phyloP scores from a whole-genome alignment of 2,797 vertebrate species.

The Anguilla marmorata region DNA sequence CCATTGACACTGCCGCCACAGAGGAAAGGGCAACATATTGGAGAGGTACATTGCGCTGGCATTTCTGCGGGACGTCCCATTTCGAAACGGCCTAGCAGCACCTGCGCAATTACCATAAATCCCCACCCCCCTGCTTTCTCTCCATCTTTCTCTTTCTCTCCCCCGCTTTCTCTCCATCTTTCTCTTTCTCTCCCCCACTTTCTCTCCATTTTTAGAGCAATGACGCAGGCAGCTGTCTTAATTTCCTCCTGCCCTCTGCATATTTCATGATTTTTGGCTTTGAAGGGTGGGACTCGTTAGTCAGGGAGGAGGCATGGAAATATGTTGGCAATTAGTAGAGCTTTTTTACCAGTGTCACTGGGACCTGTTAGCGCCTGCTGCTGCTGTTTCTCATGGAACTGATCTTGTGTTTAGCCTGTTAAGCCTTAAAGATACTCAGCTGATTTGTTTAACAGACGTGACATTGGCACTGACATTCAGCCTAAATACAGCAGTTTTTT shows the following conservation, averaged over 20 bases:
- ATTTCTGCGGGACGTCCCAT: background rate
- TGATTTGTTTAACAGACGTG: background rate
- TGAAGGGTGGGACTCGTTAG: background rate
- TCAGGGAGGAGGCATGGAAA: background rate
- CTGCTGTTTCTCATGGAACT: background rate
- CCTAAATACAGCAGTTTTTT: background rate
- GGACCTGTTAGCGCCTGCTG: constrained; percentile 6
- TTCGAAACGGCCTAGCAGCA: background rate
- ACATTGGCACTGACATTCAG: background rate
- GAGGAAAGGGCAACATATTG: constrained; percentile 6
- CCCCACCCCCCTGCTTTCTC: background rate
- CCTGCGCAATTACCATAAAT: background rate
- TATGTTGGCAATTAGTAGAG: background rate
- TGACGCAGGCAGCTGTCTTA: background rate
- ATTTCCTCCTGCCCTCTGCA: background rate
- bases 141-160: background rate
- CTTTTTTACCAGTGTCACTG: background rate
- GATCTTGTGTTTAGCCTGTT: background rate
- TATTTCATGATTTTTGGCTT: constrained; percentile 20
- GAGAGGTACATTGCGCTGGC: background rate
- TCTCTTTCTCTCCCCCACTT: background rate
- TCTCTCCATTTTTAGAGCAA: background rate
- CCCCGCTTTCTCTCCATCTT: background rate
- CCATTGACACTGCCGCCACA: background rate
- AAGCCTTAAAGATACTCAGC: background rate